Conservation (phyloP, 2,113 vertebrate species). For the Gobius niger region DNA sequence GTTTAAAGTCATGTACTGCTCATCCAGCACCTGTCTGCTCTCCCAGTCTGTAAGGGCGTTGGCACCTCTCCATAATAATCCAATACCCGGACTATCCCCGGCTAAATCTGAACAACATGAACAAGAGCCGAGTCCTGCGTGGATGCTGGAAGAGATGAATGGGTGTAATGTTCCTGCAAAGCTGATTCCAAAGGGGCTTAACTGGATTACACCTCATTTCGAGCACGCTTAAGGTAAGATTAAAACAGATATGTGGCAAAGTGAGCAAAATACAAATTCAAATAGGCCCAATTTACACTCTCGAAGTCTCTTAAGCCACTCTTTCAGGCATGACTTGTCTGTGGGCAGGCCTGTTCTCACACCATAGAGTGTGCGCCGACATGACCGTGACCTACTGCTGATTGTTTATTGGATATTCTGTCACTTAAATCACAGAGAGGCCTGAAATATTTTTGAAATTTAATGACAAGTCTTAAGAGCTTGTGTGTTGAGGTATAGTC, state of each 20-base stretch:
- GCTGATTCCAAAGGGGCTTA: constrained; percentile 75
- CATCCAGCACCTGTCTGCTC: background rate
- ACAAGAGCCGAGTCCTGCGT: constrained; percentile 44
- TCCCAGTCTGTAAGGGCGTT: background rate
- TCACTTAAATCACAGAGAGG: background rate
- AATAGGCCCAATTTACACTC: constrained; percentile 63
- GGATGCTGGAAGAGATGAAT: constrained; percentile 60
- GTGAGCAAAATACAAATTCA: constrained; percentile 71
- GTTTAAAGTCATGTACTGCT: no score
- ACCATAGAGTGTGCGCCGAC: constrained; percentile 15
- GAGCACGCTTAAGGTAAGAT: constrained; percentile 78
- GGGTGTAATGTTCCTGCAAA: constrained; percentile 60
- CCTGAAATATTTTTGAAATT: no score
- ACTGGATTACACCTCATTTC: constrained; percentile 79
- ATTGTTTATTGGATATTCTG: background rate
- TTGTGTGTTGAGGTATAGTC: no score
- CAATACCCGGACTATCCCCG: background rate
- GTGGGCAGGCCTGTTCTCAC: constrained; percentile 30
- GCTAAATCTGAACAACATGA: constrained; percentile 39
- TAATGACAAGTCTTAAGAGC: no score
- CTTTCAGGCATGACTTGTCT: constrained; percentile 37
- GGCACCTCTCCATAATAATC: background rate
- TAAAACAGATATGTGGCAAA: constrained; percentile 76
- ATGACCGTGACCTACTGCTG: background rate
- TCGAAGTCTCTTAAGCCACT: constrained; percentile 51